phyloP scores from a whole-genome alignment of 2,888 invertebrate genomes.

The Rotaria magnacalcarata region DNA sequence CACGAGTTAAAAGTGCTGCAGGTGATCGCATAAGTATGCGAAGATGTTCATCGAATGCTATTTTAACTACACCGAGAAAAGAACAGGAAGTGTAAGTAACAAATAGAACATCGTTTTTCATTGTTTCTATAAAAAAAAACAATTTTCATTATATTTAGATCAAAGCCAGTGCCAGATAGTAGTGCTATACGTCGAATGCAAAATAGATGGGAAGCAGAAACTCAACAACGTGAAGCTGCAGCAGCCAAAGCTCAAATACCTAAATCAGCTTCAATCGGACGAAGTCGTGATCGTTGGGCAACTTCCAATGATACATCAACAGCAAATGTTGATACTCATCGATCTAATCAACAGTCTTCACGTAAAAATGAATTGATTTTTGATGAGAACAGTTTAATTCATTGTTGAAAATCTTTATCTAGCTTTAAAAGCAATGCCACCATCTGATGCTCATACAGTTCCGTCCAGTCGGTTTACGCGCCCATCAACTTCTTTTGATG shows the following conservation, averaged over 20 bases:
- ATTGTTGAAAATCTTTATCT: not conserved
- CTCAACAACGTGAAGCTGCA: constrained; percentile 5
- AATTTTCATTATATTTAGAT: not conserved
- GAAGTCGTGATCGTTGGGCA: not conserved
- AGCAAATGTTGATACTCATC: not conserved
- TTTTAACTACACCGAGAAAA: not conserved
- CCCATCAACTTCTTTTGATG: not conserved
- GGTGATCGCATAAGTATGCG: not conserved
- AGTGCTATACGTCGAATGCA: constrained; percentile 4
- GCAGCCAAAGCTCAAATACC: constrained; percentile 28
- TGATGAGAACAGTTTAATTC: not conserved
- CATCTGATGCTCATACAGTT: not conserved
- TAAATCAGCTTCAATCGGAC: not conserved
- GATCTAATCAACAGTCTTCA: not conserved
- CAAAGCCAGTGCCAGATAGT: not conserved
- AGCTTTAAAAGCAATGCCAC: not conserved
- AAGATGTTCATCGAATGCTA: not conserved
- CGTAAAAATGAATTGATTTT: not conserved
- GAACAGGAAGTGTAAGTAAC: not conserved
- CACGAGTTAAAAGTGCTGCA: not conserved
- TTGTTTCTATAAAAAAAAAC: not conserved
- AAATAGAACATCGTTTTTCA: not conserved
- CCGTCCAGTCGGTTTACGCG: constrained; percentile 29
- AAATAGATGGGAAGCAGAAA: constrained; percentile 26
- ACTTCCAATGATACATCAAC: not conserved